phyloP scores from a whole-genome alignment of 2,113 vertebrate genomes.

The Campylomormyrus numenius region DNA sequence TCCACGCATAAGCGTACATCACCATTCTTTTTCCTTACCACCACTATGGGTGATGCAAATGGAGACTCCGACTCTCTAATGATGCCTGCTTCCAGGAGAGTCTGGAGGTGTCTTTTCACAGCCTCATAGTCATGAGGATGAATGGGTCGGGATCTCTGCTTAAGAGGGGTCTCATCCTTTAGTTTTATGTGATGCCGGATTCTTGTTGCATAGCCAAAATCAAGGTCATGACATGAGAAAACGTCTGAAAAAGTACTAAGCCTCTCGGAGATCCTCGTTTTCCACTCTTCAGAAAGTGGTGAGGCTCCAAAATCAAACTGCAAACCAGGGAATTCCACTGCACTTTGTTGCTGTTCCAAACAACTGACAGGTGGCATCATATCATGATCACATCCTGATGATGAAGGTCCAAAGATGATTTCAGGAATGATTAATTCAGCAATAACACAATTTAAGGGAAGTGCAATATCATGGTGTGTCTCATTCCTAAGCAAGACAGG shows the following conservation, averaged over 20 bases:
- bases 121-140: neutral
- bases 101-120: slow-evolving; percentile 16
- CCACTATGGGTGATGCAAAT: no score
- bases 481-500: neutral
- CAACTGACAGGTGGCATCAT: neutral
- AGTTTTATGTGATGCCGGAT: slow-evolving; percentile 23
- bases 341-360: neutral
- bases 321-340: neutral
- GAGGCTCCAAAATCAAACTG: slow-evolving; percentile 3
- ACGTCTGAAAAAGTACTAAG: neutral
- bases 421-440: slow-evolving; percentile 17
- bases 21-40: no score
- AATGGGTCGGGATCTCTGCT: slow-evolving; percentile 17
- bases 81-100: neutral
- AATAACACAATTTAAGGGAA: slow-evolving; percentile 7
- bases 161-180: slow-evolving; percentile 19
- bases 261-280: neutral
- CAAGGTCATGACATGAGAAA: slow-evolving; percentile 10
- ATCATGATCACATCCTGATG: neutral
- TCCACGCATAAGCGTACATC: neutral
- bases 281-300: neutral
- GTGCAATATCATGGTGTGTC: slow-evolving; percentile 16
- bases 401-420: neutral
- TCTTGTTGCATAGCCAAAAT: slow-evolving; percentile 16
- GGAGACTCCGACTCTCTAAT: no score